Percentiles rank a stretch among this genome's conserved stretches.
These are phyloP conservation scores for Mergus octosetaceus DNA, from an alignment of 2,797 vertebrate species.

Conservation along the genomic window DNA sequence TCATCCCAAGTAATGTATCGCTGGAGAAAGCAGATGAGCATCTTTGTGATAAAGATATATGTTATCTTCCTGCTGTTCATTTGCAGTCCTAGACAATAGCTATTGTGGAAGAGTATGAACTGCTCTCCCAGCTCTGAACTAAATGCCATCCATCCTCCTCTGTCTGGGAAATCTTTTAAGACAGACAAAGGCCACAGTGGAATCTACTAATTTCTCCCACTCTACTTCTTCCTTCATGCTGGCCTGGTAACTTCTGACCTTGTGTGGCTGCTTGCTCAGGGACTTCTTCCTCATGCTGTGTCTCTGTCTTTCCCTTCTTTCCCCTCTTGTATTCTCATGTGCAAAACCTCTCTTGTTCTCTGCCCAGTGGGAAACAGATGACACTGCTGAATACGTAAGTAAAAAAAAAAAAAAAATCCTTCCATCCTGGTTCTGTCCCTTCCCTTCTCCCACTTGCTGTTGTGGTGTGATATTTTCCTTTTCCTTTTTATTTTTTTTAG, in stretches of 20 bases:
- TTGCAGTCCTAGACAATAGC: background rate
- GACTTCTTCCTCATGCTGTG: conserved; percentile 69
- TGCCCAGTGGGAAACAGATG: conserved; percentile 96
- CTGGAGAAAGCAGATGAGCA: background rate
- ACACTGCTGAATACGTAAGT: conserved; percentile 99
- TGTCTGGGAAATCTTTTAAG: conserved; percentile 16
- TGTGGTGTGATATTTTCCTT: conserved; percentile 34
- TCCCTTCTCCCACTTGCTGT: conserved; percentile 44
- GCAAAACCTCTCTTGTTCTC: conserved; percentile 81
- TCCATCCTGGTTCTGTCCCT: conserved; percentile 20
- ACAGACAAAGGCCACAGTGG: conserved; percentile 25
- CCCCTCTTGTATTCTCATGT: conserved; percentile 77
- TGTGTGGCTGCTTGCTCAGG: conserved; percentile 57
- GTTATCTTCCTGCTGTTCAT: background rate
- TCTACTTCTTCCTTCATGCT: conserved; percentile 62
- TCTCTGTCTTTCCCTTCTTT: conserved; percentile 78
- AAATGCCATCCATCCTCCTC: background rate
- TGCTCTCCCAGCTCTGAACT: conserved; percentile 27
- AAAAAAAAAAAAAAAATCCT: conserved; percentile 49
- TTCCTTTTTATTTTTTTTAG: background rate
- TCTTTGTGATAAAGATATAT: fast-evolving
- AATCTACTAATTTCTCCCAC: conserved; percentile 60
- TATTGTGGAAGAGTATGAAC: background rate
- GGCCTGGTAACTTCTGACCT: conserved; percentile 59
- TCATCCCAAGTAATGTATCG: fast-evolving